Evolutionary conservation across 2,888 invertebrate genomes (phyloP), one percentile per base, ranked within the genome.

Genomic region (Chymomyza amoena): DNA sequence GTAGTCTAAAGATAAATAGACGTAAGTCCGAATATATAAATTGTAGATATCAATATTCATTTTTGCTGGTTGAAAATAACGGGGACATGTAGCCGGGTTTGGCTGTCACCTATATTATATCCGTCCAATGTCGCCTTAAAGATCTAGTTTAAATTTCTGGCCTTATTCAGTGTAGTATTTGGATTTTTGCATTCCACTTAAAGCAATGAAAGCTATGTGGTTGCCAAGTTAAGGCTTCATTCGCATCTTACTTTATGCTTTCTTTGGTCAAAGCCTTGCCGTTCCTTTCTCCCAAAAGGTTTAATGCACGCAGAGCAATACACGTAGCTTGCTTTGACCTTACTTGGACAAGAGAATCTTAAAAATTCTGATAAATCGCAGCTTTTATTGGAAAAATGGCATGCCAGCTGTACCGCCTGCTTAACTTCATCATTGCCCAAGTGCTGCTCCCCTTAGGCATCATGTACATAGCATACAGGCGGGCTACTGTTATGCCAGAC

Each of bases 321-420:
- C 25, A 10, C 25, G 13, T 51, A 50, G 50, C 57, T 62, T 59
- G 13, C n/a, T 16, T 10, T 61, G 50, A 63, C 69, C 67, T 60
- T 61, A 76, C 66, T 72, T 73, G 73, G 73, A 63, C 64, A 72
- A 71, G 73, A 67, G 77, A 75, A 82, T 79, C 72, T 73, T 28
- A 73, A 64, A 69, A 70, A 78, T 79, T 78, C 77, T 72, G 74
- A 76, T 81, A 85, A 81, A 79, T 82, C 81, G 79, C 80, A 73
- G 76, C 77, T 83, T 83, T 78, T 77, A 74, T 79, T 77, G 74
- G 70, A 62, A 69, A 73, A 77, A 69, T 64, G 62, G 59, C 65
- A 65, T 64, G 56, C 45, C 68, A 61, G 68, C 65, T 59, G 60
- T 18, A 68, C 6, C 65, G 69, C 32, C 73, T 72, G 66, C 66